phyloP scores from a whole-genome alignment of 2,797 vertebrate genomes.

The Dendrocincla fuliginosa region DNA sequence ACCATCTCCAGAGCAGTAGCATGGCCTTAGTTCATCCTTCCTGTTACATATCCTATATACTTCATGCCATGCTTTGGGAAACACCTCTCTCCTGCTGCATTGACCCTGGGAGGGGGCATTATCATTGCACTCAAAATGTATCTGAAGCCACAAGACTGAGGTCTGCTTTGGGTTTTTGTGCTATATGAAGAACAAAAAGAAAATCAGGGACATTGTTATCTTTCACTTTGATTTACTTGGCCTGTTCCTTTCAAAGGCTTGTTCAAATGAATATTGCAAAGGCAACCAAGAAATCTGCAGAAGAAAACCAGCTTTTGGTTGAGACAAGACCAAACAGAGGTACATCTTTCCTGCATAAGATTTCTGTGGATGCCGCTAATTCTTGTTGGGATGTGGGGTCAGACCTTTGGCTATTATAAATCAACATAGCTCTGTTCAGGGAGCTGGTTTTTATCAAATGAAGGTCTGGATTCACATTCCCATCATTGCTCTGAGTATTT shows the following conservation, averaged over 20 bases:
- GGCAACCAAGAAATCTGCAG: background rate
- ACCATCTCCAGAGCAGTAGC: background rate
- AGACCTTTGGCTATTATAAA: background rate
- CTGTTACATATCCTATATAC: background rate
- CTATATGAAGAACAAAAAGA: background rate
- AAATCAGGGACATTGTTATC: background rate
- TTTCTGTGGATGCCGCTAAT: background rate
- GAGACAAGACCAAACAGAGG: background rate
- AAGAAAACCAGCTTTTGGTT: background rate
- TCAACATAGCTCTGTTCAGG: background rate
- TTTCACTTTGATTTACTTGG: background rate
- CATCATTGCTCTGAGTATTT: background rate
- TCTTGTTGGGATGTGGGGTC: background rate
- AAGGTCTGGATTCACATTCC: background rate
- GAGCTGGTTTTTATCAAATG: background rate
- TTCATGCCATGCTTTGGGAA: background rate
- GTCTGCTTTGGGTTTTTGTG: background rate
- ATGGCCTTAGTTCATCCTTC: constrained; percentile 14
- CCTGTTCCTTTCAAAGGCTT: background rate
- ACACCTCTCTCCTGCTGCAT: background rate
- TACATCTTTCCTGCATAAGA: background rate
- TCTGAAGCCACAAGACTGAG: background rate
- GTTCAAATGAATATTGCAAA: background rate
- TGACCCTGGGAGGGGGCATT: background rate
- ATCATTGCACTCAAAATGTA: background rate